These are phyloP conservation scores for Regulus satrapa DNA, from an alignment of 2,113 vertebrate genomes.

Conservation along the genomic window DNA sequence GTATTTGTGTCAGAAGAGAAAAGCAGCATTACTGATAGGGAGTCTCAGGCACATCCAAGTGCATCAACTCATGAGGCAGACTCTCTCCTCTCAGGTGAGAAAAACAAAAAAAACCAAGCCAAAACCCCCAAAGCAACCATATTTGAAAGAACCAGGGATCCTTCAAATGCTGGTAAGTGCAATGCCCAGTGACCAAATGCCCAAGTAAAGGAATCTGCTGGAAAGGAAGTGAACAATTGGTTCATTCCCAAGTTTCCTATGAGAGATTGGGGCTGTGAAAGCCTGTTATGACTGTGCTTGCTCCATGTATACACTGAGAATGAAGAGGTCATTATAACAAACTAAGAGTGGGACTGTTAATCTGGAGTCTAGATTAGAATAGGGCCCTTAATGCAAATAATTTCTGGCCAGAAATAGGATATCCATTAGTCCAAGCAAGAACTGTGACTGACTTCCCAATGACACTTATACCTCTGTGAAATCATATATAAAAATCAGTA, in stretches of 20 bases:
- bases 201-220: not conserved
- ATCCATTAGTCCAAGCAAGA: not conserved
- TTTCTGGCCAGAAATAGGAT: not conserved
- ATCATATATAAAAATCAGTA: not conserved
- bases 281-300: not conserved
- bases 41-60: not conserved
- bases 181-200: not conserved
- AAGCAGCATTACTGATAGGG: not conserved
- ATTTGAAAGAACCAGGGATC: not conserved
- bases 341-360: not conserved
- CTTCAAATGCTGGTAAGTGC: not conserved
- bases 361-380: not conserved
- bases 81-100: not conserved
- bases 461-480: not conserved
- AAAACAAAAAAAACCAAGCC: too few species aligned
- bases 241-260: not conserved
- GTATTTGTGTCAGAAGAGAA: not conserved
- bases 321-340: not conserved
- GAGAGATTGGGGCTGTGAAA: not conserved
- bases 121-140: not conserved
- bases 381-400: not conserved
- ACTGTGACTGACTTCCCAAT: not conserved
- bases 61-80: not conserved
- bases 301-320: not conserved
- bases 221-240: not conserved